These are phyloP conservation scores for Agrypnus murinus DNA, from an alignment of 2,888 invertebrate species.

Conservation along the genomic window DNA sequence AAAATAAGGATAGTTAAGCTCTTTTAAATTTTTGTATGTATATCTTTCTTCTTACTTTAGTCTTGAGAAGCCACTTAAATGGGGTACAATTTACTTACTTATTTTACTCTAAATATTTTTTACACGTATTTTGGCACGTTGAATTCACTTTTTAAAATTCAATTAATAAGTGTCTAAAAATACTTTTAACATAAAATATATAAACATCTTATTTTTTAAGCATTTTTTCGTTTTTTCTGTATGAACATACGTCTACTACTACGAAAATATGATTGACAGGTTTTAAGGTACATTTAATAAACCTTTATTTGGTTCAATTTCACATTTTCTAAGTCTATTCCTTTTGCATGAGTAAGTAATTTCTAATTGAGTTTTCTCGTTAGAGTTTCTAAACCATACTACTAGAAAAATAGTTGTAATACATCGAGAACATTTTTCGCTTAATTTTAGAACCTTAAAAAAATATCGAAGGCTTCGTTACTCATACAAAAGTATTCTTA, in stretches of 20 bases:
- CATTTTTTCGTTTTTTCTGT: neutral
- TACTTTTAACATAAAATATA: conserved; percentile 18
- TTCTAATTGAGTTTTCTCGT: too few species aligned
- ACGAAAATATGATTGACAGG: conserved; percentile 30
- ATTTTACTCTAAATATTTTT: conserved; percentile 1
- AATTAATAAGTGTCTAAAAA: conserved; percentile 31
- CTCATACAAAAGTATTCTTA: conserved; percentile 6
- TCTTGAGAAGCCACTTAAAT: neutral
- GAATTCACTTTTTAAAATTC: conserved; percentile 42
- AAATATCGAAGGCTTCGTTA: neutral
- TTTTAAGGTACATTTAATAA: conserved; percentile 25
- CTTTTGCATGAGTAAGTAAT: too few species aligned
- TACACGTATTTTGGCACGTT: conserved; percentile 42
- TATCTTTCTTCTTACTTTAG: too few species aligned
- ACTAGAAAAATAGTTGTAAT: neutral
- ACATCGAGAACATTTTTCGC: neutral
- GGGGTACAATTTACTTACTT: neutral
- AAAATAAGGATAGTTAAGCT: too few species aligned
- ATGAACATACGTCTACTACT: conserved; percentile 13
- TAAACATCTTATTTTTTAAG: neutral
- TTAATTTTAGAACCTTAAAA: neutral
- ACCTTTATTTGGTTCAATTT: conserved; percentile 10
- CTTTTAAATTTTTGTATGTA: too few species aligned
- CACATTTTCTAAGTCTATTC: too few species aligned
- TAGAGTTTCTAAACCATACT: too few species aligned